These are phyloP conservation scores for Allolobophora icterica DNA, from an alignment of 2,888 invertebrate species.

Conservation along the genomic window DNA sequence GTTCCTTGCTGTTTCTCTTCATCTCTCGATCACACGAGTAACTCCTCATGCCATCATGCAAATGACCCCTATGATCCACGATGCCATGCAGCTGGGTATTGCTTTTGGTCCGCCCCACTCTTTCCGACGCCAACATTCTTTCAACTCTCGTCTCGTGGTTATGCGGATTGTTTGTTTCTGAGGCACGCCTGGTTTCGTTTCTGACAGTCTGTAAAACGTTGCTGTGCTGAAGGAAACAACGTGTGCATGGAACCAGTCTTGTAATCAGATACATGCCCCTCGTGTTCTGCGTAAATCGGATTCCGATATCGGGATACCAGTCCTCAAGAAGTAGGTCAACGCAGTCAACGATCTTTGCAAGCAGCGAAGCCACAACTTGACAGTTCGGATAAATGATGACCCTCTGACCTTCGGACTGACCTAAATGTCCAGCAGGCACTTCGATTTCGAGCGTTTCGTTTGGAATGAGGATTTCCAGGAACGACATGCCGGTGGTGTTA, in stretches of 20 bases:
- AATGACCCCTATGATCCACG: background rate
- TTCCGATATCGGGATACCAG: constrained; percentile 94
- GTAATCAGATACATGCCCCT: constrained; percentile 94
- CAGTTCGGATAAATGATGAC: constrained; percentile 41
- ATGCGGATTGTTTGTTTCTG: background rate
- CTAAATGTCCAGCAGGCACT: constrained; percentile 5
- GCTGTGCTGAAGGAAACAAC: constrained; percentile 72
- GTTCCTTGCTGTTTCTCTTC: constrained; percentile 14
- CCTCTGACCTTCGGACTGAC: background rate
- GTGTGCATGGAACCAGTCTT: constrained; percentile 87
- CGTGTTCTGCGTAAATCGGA: constrained; percentile 92
- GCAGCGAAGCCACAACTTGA: constrained; percentile 43
- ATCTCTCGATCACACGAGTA: background rate
- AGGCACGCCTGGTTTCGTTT: background rate
- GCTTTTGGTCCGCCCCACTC: background rate
- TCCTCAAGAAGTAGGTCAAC: constrained; percentile 94
- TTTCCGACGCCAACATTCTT: background rate
- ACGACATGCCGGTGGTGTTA: constrained; percentile 79
- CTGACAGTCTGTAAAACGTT: background rate
- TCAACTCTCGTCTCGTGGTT: background rate
- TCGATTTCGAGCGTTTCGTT: constrained; percentile 71
- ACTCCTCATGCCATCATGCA: background rate
- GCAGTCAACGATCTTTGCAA: constrained; percentile 78
- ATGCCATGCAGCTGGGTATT: background rate
- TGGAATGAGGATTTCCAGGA: constrained; percentile 85